phyloP scores from a whole-genome alignment of 37 sponge, comb jelly and placozoan genomes.

The Bolinopsis microptera region DNA sequence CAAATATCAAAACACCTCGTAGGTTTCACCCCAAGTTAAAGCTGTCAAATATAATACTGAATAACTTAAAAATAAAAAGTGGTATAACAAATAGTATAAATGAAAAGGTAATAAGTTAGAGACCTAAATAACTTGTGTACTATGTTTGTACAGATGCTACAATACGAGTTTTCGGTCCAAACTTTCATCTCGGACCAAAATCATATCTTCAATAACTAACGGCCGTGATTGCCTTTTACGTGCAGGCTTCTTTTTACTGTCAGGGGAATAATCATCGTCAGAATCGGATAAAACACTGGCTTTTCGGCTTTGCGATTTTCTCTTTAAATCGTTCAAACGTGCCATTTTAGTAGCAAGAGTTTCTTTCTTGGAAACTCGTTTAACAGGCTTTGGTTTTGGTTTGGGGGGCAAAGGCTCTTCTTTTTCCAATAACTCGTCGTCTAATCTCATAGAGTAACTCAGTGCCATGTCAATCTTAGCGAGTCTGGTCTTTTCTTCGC shows the following conservation, averaged over 20 bases:
- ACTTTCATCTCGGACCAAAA: background rate
- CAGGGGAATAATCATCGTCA: background rate
- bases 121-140: no score
- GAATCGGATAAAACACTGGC: background rate
- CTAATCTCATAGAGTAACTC: constrained; percentile 22
- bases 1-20: background rate
- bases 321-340: background rate
- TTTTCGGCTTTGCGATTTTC: background rate
- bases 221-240: background rate
- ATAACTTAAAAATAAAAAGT: background rate
- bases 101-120: background rate
- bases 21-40: no score
- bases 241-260: background rate
- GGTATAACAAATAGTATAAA: background rate
- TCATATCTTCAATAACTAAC: background rate
- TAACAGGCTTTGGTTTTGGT: background rate
- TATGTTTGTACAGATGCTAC: no score
- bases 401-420: constrained; percentile 1
- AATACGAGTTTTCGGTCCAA: background rate
- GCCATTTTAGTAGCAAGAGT: background rate
- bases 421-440: constrained; percentile 10
- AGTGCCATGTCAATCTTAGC: constrained; percentile 49
- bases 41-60: no score
- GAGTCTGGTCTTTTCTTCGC: constrained; percentile 45
- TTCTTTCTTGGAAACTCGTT: background rate